These are phyloP conservation scores for Uropetala carovei DNA, from an alignment of 2,888 invertebrate genomes.

Conservation along the genomic window DNA sequence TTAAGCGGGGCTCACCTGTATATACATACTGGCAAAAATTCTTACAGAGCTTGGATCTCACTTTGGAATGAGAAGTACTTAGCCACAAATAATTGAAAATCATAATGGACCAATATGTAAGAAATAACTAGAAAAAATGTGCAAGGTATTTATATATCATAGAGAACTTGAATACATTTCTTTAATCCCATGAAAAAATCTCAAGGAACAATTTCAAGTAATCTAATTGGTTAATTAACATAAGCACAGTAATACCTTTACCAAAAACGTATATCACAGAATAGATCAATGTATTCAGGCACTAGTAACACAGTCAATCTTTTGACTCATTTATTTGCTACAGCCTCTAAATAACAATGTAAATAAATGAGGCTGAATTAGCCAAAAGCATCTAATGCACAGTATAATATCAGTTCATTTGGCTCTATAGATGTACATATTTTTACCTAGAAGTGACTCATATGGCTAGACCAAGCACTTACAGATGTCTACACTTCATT, in stretches of 20 bases:
- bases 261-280: slow-evolving; percentile 60
- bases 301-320: slow-evolving; percentile 56
- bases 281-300: slow-evolving; percentile 62
- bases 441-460: slow-evolving; percentile 22
- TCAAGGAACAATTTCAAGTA: slow-evolving; percentile 45
- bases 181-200: slow-evolving; percentile 50
- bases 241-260: slow-evolving; percentile 55
- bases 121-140: slow-evolving; percentile 22
- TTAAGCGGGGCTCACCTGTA: too few species aligned
- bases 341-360: slow-evolving; percentile 48
- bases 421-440: slow-evolving; percentile 21
- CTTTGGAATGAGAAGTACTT: too few species aligned
- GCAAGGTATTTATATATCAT: slow-evolving; percentile 53
- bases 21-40: too few species aligned
- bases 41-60: too few species aligned
- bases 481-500: slow-evolving; percentile 30
- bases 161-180: slow-evolving; percentile 51
- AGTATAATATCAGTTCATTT: slow-evolving; percentile 37
- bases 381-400: slow-evolving; percentile 56
- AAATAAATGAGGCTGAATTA: slow-evolving; percentile 53
- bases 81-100: too few species aligned
- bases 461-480: slow-evolving; percentile 52
- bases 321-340: slow-evolving; percentile 54
- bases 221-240: slow-evolving; percentile 44
- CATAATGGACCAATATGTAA: neutral